Evolutionary conservation across 2,113 vertebrate genomes (phyloP).

Genomic region (Phaethornis superciliosus): DNA sequence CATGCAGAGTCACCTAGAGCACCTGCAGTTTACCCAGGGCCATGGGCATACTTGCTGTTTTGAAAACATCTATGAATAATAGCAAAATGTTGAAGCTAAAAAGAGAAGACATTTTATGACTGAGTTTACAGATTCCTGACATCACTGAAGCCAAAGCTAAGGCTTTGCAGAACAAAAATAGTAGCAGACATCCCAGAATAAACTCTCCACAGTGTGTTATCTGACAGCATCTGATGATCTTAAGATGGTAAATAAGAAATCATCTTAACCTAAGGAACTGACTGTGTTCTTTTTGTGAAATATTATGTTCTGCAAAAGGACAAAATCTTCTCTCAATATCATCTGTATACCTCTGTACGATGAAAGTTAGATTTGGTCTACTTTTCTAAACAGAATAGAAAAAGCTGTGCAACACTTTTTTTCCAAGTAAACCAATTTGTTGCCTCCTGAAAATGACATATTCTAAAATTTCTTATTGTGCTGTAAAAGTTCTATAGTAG

Average conservation of each 20-base stretch:
- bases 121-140: background rate
- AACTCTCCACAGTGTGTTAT: background rate
- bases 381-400: background rate
- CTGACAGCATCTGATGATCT: background rate
- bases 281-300: background rate
- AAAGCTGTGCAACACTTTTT: background rate
- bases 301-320: background rate
- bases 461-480: background rate
- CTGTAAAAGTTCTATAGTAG: background rate
- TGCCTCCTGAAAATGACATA: background rate
- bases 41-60: background rate
- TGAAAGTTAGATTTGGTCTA: background rate
- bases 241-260: background rate
- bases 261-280: background rate
- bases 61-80: background rate
- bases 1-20: background rate
- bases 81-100: background rate
- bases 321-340: background rate
- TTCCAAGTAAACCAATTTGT: background rate
- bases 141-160: background rate
- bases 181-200: background rate
- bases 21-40: background rate
- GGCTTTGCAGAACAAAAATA: background rate
- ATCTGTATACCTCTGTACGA: background rate
- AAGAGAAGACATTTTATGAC: background rate